These are phyloP conservation scores for Allophyes oxyacanthae DNA, from an alignment of 2,888 invertebrate genomes.

Conservation along the genomic window DNA sequence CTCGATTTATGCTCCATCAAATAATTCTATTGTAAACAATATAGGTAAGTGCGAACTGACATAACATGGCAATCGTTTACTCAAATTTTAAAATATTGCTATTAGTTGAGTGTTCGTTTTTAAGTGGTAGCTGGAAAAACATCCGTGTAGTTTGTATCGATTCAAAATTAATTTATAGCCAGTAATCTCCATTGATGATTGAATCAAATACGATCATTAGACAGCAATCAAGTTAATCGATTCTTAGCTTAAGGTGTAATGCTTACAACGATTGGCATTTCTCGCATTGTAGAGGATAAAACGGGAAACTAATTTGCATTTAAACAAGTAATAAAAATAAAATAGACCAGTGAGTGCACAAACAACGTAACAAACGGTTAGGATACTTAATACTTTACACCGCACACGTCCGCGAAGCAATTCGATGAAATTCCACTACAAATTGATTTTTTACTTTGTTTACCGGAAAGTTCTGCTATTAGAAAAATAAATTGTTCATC, in stretches of 20 bases:
- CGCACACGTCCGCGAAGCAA: conserved; percentile 19
- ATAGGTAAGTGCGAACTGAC: conserved; percentile 47
- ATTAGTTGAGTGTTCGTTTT: conserved; percentile 23
- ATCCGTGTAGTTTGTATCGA: conserved; percentile 33
- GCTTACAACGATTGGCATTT: not conserved
- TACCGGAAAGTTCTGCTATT: conserved; percentile 29
- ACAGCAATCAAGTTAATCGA: conserved; percentile 28
- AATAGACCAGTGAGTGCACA: conserved; percentile 25
- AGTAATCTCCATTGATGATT: conserved; percentile 14
- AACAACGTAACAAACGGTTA: conserved; percentile 37
- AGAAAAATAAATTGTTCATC: conserved; percentile 43
- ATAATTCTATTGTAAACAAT: conserved; percentile 44
- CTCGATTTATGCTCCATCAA: conserved; percentile 49
- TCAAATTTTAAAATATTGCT: conserved; percentile 36
- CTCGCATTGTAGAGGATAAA: not conserved
- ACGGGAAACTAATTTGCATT: conserved; percentile 9
- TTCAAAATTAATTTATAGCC: conserved; percentile 12
- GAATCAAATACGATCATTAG: conserved; percentile 21
- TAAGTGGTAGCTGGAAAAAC: conserved; percentile 19
- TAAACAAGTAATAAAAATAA: conserved; percentile 19
- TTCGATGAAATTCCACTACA: conserved; percentile 43
- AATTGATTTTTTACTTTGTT: conserved; percentile 46
- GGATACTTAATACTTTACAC: conserved; percentile 4
- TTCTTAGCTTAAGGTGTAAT: conserved; percentile 8
- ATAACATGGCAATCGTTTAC: conserved; percentile 39